Base-by-base conservation (phyloP, 2,113 vertebrate genomes). In the Sapayoa aenigma region DNA sequence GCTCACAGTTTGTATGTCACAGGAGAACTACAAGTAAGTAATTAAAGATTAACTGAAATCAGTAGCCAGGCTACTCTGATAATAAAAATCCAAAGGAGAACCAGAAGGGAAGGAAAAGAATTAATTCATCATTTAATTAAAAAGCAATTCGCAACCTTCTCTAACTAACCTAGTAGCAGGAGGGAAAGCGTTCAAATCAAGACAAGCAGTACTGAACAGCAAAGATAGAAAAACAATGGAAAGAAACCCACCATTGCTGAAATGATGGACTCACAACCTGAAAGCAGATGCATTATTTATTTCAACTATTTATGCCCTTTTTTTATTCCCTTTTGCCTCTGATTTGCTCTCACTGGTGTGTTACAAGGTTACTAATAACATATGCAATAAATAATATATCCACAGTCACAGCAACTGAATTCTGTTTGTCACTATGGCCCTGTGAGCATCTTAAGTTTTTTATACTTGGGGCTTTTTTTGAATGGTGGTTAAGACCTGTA, bases 211-310 rank as follows among this genome's bases (percentile, higher is more conserved):
- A 33, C 42, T 67, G 83, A 95, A 58, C 9, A 58, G 72, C 33
- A 66, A 71, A 77, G 76, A 60, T 4, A 59, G 9, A 72, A 93
- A 79, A 73, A 89, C 0, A 1, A 69, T 31, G 25, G 59, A 56
- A 74, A 87, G 71, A 69, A 78, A 86, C 18, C 30, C 47, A 56
- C 37, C 73, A 42, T 23, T 66, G 49, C 79, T 93, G 78, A 94
- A 94, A 89, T 41, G 56, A 94, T 60, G 37, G 55, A 94, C 79
- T 65, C 33, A 56, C 7, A 14, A 80, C 49, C 79, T 89, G 73
- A 78, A 75, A 92, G 71, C 24, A 92, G 80, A 96, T 78, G 76
- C 49, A 93, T 94, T 96, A 93, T 84, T 96, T 94, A 94, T 94
- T 95, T 88, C 80, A 87, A 84, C 53, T 93, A 67, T 91, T 95